Base-by-base conservation (phyloP, 2,113 vertebrate species). In the Grus americana region DNA sequence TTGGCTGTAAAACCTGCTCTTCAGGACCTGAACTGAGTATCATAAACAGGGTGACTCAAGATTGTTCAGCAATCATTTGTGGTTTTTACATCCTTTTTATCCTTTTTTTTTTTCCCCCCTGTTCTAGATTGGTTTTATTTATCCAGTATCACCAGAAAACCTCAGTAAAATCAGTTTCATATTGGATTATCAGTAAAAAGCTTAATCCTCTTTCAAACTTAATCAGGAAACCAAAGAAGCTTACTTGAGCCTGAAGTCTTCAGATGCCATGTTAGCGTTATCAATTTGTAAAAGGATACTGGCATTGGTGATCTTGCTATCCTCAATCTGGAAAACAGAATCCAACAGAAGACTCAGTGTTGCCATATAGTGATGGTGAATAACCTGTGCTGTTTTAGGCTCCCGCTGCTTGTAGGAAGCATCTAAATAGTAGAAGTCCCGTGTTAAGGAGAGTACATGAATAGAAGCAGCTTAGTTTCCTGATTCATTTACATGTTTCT, bases 201-300 rank as follows among this genome's bases (percentile, higher is more conserved):
- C 63, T 93, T 55, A 73, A 38, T 63, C 27, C 29, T 94, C 62
- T 66, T 88, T 93, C 47, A 83, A 55, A 70, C 38, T 46, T 59
- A 63, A 47, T 9, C 10, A 61, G 73, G 30, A 81, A 62, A 72
- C 17, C 30, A 91, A 63, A 90, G 86, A 90, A 89, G 74, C 98
- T 98, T 97, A 98, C 98, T 98, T 98, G 96, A 98, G 96, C 73
- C 93, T 98, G 96, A 98, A 98, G 97, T 98, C 98, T 57, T 98
- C 98, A 27, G 97, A 96, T 17, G 98, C 98, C 95, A 98, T 98
- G 91, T 93, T 98, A 30, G 98, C 98, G 0, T 98, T 98, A 97
- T 98, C 98, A 9, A 98, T 98, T 76, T 98, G 98, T 29, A 98
- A 90, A 18, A 97, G 88, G 68, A 98, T 95, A 30, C 97, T 96